Base-by-base conservation (phyloP, 2,797 vertebrate genomes). In the Anguilla marmorata region DNA sequence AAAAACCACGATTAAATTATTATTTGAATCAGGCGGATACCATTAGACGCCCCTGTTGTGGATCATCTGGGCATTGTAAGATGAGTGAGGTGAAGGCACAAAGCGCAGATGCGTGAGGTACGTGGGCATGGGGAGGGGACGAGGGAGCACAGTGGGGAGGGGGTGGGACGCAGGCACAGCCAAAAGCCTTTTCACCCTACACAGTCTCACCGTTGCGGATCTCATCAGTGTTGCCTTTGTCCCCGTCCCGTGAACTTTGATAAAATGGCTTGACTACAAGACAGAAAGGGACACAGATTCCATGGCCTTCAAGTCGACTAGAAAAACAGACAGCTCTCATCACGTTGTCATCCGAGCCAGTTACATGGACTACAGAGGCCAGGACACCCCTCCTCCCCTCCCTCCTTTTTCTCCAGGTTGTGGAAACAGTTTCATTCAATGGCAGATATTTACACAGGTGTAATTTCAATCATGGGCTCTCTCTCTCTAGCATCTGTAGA, bases 251-350 rank as follows among this genome's bases (percentile, higher is more conserved):
- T 54, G 94, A 89, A 90, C 90, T 94, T 92, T 94, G 95, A 94
- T 95, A 96, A 94, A 96, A 96, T 2, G 96, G 96, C 92, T 97
- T 97, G 86, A 94, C 96, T 97, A 96, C 76, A 94, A 93, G 93
- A 95, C 83, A 95, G 93, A 95, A 92, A 95, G 86, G 91, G 88
- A 86, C 80, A 90, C 86, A 86, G 7, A 85, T 63, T 80, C 30
- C 45, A 4, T n/a, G 33, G 1, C 24, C n/a, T 80, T 86, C 41
- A 80, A 48, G 30, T 0, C 0, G 45, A 69, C 37, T 12, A 19
- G 19, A 27, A 37, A 76, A 84, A 79, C 12, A 63, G 33, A 21
- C 3, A 24, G 80, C 48, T 27, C n/a, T 30, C 11, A 72, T 63
- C 82, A 12, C 60, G 27, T 14, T 21, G 58, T 60, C n/a, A 8